Evolutionary conservation across 2,888 invertebrate genomes (phyloP).

Genomic region (Elegia similella): DNA sequence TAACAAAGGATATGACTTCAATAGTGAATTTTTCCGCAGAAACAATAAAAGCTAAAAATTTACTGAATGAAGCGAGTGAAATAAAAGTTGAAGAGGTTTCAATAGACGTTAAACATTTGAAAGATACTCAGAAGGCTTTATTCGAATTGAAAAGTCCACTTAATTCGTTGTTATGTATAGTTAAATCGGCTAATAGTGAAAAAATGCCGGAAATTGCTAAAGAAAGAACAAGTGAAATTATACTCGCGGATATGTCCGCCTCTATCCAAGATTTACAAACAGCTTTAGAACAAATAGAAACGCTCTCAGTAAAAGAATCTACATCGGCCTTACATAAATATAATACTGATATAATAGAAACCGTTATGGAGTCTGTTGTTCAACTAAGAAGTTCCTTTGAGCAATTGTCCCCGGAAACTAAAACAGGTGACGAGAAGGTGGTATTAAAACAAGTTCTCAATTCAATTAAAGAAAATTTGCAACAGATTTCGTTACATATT

Average conservation of each 20-base stretch:
- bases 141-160: conserved; percentile 64
- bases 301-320: conserved; percentile 78
- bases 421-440: conserved; percentile 42
- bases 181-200: conserved; percentile 52
- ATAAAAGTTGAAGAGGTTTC: conserved; percentile 52
- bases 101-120: conserved; percentile 57
- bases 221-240: conserved; percentile 55
- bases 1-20: conserved; percentile 74
- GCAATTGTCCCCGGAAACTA: conserved; percentile 52
- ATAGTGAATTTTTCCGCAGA: conserved; percentile 77
- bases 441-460: conserved; percentile 53
- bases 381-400: conserved; percentile 84
- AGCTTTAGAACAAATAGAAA: conserved; percentile 71
- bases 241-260: conserved; percentile 68
- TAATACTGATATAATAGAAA: conserved; percentile 84
- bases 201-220: conserved; percentile 40
- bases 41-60: conserved; percentile 72
- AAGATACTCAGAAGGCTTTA: conserved; percentile 66
- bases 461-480: conserved; percentile 57
- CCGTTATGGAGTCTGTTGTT: conserved; percentile 83
- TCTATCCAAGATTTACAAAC: conserved; percentile 75
- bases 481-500: conserved; percentile 58
- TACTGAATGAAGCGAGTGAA: conserved; percentile 58
- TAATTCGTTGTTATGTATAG: conserved; percentile 57
- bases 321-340: conserved; percentile 57